Conservation (phyloP, 2,797 vertebrate species). For the Micromesistius poutassou region DNA sequence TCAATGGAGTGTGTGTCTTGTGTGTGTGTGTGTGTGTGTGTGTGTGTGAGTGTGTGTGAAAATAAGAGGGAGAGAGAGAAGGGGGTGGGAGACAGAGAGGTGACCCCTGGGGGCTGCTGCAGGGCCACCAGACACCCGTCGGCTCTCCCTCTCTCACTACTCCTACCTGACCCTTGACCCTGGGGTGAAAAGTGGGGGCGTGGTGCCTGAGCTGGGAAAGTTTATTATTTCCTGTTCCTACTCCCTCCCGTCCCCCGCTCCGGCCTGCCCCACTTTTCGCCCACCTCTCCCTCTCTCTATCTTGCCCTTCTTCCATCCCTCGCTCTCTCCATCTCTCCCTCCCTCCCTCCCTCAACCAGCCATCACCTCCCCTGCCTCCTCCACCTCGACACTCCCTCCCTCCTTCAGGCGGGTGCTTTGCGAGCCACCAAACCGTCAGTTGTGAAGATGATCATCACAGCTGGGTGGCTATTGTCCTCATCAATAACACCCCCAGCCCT, state of each 20-base stretch:
- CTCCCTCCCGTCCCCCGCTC: slow-evolving; percentile 35
- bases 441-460: slow-evolving; percentile 72
- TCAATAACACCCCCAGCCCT: not conserved
- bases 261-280: too few species aligned
- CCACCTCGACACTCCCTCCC: not conserved
- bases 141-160: slow-evolving; percentile 57
- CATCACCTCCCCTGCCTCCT: slow-evolving; percentile 33
- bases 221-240: slow-evolving; percentile 77
- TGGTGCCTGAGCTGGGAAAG: slow-evolving; percentile 64
- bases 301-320: too few species aligned
- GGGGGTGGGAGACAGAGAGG: slow-evolving; percentile 26
- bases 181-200: slow-evolving; percentile 60
- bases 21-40: slow-evolving; percentile 5
- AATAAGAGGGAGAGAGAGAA: slow-evolving; percentile 11
- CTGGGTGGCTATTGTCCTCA: slow-evolving; percentile 72
- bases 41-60: not conserved
- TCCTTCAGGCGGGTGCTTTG: slow-evolving; percentile 33
- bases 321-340: too few species aligned
- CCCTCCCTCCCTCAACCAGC: slow-evolving; percentile 26
- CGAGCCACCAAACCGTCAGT: slow-evolving; percentile 51
- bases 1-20: not conserved
- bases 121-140: slow-evolving; percentile 64
- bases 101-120: slow-evolving; percentile 56
- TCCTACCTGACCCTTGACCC: slow-evolving; percentile 63
- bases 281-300: too few species aligned